Evolutionary conservation across 2,797 vertebrate species (phyloP).

Genomic region (Novumbra hubbsi): DNA sequence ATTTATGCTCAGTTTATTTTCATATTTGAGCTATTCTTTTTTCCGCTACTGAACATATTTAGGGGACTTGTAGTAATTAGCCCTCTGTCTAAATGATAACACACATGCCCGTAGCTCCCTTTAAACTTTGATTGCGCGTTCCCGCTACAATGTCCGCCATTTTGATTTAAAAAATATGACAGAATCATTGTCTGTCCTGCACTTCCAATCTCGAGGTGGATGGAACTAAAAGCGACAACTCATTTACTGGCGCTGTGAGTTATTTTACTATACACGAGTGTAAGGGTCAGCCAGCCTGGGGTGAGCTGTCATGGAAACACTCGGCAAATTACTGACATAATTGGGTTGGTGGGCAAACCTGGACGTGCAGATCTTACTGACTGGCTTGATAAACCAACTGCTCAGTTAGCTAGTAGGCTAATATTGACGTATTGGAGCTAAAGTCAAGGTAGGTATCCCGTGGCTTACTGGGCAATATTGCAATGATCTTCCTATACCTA

Average conservation of each 20-base stretch:
- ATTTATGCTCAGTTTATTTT: not conserved
- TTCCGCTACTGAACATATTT: not conserved
- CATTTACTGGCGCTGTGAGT: not conserved
- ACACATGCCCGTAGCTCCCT: not conserved
- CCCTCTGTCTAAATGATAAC: not conserved
- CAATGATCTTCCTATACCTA: not conserved
- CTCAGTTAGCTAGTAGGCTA: not conserved
- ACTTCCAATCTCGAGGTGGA: not conserved
- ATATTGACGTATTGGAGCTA: not conserved
- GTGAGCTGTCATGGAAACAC: not conserved
- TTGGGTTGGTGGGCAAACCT: not conserved
- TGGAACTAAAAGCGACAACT: not conserved
- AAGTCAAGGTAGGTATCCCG: constrained; percentile 5
- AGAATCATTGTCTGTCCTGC: constrained; percentile 16
- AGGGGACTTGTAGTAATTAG: not conserved
- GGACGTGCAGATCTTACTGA: not conserved
- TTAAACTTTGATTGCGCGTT: constrained; percentile 53
- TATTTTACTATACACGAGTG: not conserved
- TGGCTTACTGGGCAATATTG: not conserved
- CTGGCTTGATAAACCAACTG: not conserved
- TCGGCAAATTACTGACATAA: not conserved
- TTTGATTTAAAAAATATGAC: constrained; percentile 55
- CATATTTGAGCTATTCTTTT: not conserved
- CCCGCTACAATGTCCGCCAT: constrained; percentile 51
- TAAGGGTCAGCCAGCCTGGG: not conserved